Percentiles rank a stretch among this genome's conserved stretches.
These are phyloP conservation scores for Cyanoramphus novaezelandiae DNA, from an alignment of 2,113 vertebrate species.

Conservation along the genomic window DNA sequence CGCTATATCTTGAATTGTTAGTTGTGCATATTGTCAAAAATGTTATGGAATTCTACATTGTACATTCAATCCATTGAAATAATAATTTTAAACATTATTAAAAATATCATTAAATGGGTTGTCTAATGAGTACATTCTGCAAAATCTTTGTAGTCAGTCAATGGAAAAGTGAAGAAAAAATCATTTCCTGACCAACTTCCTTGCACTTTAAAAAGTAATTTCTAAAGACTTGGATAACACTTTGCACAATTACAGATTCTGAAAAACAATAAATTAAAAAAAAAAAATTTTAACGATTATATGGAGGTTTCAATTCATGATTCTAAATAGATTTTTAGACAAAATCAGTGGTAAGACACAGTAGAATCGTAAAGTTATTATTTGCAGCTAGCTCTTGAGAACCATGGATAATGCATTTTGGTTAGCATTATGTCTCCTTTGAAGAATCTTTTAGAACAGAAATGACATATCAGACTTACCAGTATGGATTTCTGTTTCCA, in stretches of 20 bases:
- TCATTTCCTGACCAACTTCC: background rate
- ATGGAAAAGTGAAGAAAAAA: background rate
- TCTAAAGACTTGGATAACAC: background rate
- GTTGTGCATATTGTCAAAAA: background rate
- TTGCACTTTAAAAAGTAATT: background rate
- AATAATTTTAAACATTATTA: background rate
- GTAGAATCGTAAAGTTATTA: background rate
- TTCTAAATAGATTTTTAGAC: background rate
- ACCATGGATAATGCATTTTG: background rate
- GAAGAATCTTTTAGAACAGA: background rate
- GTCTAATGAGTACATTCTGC: background rate
- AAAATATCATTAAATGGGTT: background rate
- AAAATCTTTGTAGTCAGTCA: background rate
- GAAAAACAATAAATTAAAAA: background rate
- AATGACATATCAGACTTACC: background rate
- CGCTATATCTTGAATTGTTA: background rate
- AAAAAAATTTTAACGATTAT: background rate
- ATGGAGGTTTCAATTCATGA: background rate
- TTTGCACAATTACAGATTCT: background rate
- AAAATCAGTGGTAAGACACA: background rate
- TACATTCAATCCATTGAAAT: background rate
- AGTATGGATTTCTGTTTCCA: background rate
- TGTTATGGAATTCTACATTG: background rate
- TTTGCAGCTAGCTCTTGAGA: background rate
- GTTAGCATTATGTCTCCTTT: background rate